These are phyloP conservation scores for Lucifuga dentata DNA, from an alignment of 2,113 vertebrate species.

Conservation along the genomic window DNA sequence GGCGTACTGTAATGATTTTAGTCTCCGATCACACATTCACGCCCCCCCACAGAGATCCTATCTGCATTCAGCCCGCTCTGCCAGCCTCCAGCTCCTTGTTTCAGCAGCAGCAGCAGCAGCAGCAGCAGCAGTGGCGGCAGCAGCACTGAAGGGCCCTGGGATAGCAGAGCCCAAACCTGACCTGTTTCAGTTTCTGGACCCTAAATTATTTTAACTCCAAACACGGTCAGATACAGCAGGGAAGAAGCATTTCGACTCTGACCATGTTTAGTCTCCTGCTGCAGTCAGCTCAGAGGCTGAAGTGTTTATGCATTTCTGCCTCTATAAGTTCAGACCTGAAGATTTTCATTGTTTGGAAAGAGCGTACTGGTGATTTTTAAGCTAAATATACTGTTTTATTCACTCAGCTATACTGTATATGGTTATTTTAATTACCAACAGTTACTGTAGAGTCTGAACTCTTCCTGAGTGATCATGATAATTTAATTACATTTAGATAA, in stretches of 20 bases:
- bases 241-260: constrained; percentile 3
- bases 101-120: constrained; percentile 32
- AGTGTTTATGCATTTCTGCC: constrained; percentile 5
- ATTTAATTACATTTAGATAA: constrained; percentile 45
- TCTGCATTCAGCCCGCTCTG: constrained; percentile 71
- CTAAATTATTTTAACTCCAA: constrained; percentile 6
- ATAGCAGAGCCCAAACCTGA: constrained; percentile 20
- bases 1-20: constrained; percentile 82
- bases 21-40: constrained; percentile 80
- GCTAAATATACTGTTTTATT: constrained; percentile 17
- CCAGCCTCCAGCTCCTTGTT: constrained; percentile 59
- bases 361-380: constrained; percentile 4
- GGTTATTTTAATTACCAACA: constrained; percentile 40
- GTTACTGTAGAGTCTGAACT: constrained; percentile 19
- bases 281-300: constrained; percentile 30
- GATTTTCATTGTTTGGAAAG: constrained; percentile 16
- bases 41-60: constrained; percentile 77
- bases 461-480: constrained; percentile 11
- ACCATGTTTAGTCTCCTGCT: constrained; percentile 20
- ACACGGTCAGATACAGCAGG: constrained; percentile 12
- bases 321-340: constrained; percentile 16
- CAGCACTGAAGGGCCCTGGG: constrained; percentile 13
- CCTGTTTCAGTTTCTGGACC: constrained; percentile 30
- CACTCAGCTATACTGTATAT: too few species aligned
- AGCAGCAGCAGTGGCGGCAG: constrained; percentile 35